Base-by-base conservation (phyloP, 2,113 vertebrate species). In the Mohoua ochrocephala region DNA sequence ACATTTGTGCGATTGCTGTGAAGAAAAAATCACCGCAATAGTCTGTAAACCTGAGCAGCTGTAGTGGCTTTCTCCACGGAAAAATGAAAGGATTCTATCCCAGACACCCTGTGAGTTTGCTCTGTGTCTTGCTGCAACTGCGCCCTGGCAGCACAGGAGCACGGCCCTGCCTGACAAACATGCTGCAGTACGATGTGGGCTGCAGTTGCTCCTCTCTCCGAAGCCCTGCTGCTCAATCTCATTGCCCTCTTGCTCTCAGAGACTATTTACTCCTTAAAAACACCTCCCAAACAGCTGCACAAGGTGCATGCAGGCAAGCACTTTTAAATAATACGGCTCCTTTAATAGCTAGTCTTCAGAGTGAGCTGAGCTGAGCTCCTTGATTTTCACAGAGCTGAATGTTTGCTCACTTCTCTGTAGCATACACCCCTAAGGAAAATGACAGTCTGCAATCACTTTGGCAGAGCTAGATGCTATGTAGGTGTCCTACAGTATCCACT, bases 1-100 rank as follows among this genome's bases (percentile, higher is more conserved):
- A 84, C 89, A 88, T 96, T 86, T 73, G 50, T 85, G 80, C 81
- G 88, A 71, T 91, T 93, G 39, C 79, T 75, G 61, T 59, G 87
- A 79, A 93, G 67, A 50, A 94, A 84, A 93, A 71, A 83, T 88
- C 75, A 39, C 86, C 93, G 42, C 60, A 77, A 42, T 50, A 79
- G 71, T 44, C 73, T 90, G 13, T 87, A 95, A 96, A 90, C 57
- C 49, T 87, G 53, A 96, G 75, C 67, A 84, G 47, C 65, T 90
- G n/a, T 74, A 61, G 80, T 64, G 69, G 33, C 47, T 82, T 84
- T 81, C 64, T 78, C 27, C 2, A 2, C 73, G 82, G 60, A 68
- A 90, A 93, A 96, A 92, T 42, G 67, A 64, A 74, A 56, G n/a
- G 30, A 56, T 31, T 67, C 68, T 78, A 15, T 90, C 42, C 23